Evolutionary conservation across 2,888 invertebrate species (phyloP).

Genomic region (Chloroclysta siterata): DNA sequence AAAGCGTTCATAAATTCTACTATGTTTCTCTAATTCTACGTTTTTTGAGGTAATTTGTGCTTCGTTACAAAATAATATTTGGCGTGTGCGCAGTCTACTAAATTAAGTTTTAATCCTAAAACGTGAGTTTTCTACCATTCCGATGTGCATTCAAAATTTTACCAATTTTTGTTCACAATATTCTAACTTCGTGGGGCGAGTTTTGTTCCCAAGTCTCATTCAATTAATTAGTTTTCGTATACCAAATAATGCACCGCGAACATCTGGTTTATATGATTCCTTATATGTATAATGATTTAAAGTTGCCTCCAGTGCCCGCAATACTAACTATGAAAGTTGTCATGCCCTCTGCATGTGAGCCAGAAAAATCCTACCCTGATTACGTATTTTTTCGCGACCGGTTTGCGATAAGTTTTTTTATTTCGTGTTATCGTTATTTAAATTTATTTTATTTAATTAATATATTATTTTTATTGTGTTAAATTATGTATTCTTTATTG

Average conservation of each 20-base stretch:
- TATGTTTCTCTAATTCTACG: slow-evolving; percentile 27
- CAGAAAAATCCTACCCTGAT: no score
- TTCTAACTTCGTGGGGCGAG: slow-evolving; percentile 21
- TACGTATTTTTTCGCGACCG: no score
- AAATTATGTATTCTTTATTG: no score
- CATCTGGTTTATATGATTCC: slow-evolving; percentile 6
- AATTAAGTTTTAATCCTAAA: slow-evolving; percentile 34
- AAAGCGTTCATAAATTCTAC: slow-evolving; percentile 28
- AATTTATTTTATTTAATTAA: no score
- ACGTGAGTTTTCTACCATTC: slow-evolving; percentile 23
- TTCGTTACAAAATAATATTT: slow-evolving; percentile 53
- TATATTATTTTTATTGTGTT: no score
- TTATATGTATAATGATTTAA: no score
- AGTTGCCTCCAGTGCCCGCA: no score
- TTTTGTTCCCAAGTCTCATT: slow-evolving; percentile 22
- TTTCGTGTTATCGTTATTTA: no score
- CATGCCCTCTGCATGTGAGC: no score
- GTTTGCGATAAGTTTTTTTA: no score
- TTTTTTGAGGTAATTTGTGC: slow-evolving; percentile 37
- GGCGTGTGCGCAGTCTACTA: slow-evolving; percentile 71
- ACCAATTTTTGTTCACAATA: background rate
- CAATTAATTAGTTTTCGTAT: slow-evolving; percentile 23
- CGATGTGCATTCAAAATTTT: slow-evolving; percentile 13
- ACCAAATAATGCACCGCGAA: slow-evolving; percentile 21
- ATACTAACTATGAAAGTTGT: no score